Evolutionary conservation across 2,888 invertebrate genomes (phyloP).

Genomic region (Oeneis ivallda): DNA sequence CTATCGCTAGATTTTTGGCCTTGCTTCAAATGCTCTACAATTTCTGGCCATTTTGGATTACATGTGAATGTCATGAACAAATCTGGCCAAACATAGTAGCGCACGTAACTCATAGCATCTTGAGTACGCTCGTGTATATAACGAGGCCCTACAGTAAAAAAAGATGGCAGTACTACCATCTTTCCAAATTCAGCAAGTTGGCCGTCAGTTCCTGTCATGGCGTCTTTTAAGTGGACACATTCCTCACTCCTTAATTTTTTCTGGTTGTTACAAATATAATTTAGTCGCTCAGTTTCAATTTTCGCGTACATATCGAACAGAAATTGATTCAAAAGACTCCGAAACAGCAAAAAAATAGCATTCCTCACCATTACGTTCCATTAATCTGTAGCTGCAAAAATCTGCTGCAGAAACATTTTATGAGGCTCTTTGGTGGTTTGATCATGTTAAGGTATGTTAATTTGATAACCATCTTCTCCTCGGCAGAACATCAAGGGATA

Average conservation of each 20-base stretch:
- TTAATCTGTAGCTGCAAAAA: neutral
- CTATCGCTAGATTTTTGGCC: neutral
- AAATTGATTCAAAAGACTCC: neutral
- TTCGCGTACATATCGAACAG: no score
- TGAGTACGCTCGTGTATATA: slow-evolving; percentile 39
- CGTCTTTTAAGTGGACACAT: neutral
- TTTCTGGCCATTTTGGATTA: no score
- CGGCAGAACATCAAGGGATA: slow-evolving; percentile 44
- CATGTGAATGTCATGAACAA: no score
- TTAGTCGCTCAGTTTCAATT: no score
- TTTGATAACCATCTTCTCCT: slow-evolving; percentile 46
- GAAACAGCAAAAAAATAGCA: neutral
- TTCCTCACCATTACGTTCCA: neutral
- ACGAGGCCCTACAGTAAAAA: slow-evolving; percentile 38
- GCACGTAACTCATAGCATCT: slow-evolving; percentile 40
- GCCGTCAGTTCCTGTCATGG: neutral
- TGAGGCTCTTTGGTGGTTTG: neutral
- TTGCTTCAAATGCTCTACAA: neutral
- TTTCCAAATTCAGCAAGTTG: neutral
- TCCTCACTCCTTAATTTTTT: neutral
- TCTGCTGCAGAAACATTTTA: neutral
- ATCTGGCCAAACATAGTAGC: no score
- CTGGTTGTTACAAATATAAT: no score
- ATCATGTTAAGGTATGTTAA: slow-evolving; percentile 27
- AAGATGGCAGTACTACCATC: slow-evolving; percentile 36